A percentile compares a stretch with the other conserved stretches of the same genome.
phyloP scores from a whole-genome alignment of 1,140 invertebrate species.

The Rhopalosiphum maidis region DNA sequence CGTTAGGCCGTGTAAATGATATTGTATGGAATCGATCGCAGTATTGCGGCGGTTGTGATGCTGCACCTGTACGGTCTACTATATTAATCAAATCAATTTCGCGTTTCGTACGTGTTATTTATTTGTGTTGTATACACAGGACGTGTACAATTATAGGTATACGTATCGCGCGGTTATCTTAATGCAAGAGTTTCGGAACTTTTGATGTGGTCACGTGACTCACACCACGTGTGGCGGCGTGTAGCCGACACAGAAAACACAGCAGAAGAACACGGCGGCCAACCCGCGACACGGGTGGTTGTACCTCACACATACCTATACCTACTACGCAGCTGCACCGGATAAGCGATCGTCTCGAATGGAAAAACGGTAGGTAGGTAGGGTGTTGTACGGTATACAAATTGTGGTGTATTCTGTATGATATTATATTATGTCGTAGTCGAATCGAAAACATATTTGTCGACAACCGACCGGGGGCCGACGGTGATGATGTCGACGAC shows the following conservation, averaged over 20 bases:
- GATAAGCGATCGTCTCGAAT: neutral
- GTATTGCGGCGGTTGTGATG: neutral
- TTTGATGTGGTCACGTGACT: neutral
- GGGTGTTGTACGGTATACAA: neutral
- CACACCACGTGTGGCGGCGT: no score
- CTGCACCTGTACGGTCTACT: neutral
- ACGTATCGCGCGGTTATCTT: neutral
- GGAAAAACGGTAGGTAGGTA: neutral
- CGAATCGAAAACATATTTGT: conserved; percentile 9
- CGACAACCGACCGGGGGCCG: neutral
- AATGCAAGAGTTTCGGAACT: neutral
- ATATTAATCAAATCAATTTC: neutral
- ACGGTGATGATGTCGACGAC: neutral
- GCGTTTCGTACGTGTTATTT: neutral
- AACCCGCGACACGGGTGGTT: no score
- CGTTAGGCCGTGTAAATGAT: no score
- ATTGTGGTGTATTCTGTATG: neutral
- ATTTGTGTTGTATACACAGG: no score
- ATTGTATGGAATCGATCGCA: neutral
- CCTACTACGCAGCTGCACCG: no score
- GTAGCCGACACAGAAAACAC: neutral
- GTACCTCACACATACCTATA: neutral
- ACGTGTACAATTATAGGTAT: no score
- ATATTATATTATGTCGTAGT: neutral
- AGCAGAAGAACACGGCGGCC: neutral